phyloP scores from a whole-genome alignment of 2,113 vertebrate genomes.

The Ophiodon elongatus region DNA sequence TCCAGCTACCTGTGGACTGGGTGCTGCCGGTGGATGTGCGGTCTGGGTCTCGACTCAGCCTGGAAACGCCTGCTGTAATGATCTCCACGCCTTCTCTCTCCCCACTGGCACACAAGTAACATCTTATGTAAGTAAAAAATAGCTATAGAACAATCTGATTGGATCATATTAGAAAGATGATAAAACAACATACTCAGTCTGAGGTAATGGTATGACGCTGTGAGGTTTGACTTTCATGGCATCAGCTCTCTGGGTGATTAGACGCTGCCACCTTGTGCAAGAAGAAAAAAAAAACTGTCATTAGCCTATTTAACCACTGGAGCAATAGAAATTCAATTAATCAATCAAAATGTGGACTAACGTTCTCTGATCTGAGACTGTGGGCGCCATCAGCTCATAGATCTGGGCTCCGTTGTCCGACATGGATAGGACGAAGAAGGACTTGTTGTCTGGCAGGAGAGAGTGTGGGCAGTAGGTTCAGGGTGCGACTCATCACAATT shows the following conservation, averaged over 20 bases:
- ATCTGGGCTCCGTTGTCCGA: slow-evolving; percentile 98
- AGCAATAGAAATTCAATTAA: neutral
- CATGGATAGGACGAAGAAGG: slow-evolving; percentile 98
- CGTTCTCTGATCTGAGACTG: slow-evolving; percentile 95
- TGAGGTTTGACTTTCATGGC: slow-evolving; percentile 90
- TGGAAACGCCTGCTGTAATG: slow-evolving; percentile 76
- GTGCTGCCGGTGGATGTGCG: slow-evolving; percentile 83
- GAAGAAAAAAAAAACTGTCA: neutral
- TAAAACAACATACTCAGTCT: slow-evolving; percentile 74
- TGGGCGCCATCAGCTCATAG: slow-evolving; percentile 98
- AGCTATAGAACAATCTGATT: neutral
- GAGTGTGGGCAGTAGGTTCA: neutral
- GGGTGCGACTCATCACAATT: slow-evolving; percentile 5
- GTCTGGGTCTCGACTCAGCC: slow-evolving; percentile 86
- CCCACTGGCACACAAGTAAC: slow-evolving; percentile 79
- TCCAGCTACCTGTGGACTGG: slow-evolving; percentile 87
- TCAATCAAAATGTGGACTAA: slow-evolving; percentile 79
- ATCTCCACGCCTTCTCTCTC: slow-evolving; percentile 90
- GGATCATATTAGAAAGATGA: neutral
- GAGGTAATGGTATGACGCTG: slow-evolving; percentile 88
- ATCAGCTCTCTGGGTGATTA: slow-evolving; percentile 92
- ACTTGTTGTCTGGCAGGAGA: slow-evolving; percentile 91
- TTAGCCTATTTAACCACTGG: slow-evolving; percentile 7
- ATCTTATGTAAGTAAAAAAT: slow-evolving; percentile 25
- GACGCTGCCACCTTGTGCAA: slow-evolving; percentile 91